These are phyloP conservation scores for Zootermopsis nevadensis DNA, from an alignment of 2,888 invertebrate genomes.

Conservation along the genomic window DNA sequence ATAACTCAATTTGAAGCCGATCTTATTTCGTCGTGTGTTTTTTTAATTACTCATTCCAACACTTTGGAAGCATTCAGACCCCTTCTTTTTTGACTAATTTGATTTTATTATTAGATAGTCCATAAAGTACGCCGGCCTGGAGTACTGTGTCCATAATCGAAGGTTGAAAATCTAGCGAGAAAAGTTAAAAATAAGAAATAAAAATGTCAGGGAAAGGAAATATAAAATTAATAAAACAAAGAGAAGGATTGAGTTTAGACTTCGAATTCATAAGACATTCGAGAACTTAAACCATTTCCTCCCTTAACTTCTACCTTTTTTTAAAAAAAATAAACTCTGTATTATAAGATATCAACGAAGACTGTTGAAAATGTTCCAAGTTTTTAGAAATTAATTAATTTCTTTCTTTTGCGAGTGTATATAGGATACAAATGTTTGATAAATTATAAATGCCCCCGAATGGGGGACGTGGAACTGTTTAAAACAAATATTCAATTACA, in stretches of 20 bases:
- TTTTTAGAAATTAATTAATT: conserved; percentile 43
- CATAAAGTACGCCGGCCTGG: conserved; percentile 39
- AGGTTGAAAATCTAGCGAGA: conserved; percentile 36
- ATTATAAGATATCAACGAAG: conserved; percentile 38
- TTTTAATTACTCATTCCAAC: conserved; percentile 64
- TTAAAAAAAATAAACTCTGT: conserved; percentile 36
- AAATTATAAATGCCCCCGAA: conserved; percentile 35
- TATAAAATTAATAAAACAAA: conserved; percentile 15
- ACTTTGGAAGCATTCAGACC: conserved; percentile 45
- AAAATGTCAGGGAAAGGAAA: conserved; percentile 30
- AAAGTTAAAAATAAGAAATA: conserved; percentile 26
- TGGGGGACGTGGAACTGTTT: background rate
- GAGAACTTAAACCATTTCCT: background rate
- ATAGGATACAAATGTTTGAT: conserved; percentile 34
- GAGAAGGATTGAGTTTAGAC: conserved; percentile 14
- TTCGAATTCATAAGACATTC: conserved; percentile 38
- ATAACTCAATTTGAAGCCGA: conserved; percentile 65
- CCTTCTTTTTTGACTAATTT: conserved; percentile 47
- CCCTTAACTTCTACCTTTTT: background rate
- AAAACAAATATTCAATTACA: conserved; percentile 41
- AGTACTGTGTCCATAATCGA: conserved; percentile 44
- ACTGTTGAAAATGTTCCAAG: conserved; percentile 43
- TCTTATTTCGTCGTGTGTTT: conserved; percentile 59
- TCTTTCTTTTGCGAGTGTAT: conserved; percentile 28
- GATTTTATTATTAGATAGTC: conserved; percentile 49